phyloP scores from a whole-genome alignment of 2,888 invertebrate genomes.

The Agrilus biguttatus region DNA sequence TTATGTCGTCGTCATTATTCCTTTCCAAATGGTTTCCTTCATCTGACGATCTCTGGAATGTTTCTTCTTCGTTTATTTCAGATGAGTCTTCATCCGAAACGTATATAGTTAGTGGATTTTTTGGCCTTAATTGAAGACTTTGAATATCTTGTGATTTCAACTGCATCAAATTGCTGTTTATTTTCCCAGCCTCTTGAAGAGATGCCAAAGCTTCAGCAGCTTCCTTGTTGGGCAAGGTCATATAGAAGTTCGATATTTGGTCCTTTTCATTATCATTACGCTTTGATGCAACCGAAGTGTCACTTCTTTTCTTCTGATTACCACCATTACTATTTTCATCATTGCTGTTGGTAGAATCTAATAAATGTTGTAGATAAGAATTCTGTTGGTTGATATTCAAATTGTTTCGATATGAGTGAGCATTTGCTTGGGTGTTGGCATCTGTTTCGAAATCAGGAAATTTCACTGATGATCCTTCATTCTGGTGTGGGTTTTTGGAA shows the following conservation, averaged over 20 bases:
- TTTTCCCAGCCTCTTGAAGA: slow-evolving; percentile 40
- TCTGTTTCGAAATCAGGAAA: slow-evolving; percentile 13
- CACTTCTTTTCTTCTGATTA: slow-evolving; percentile 11
- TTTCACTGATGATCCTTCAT: slow-evolving; percentile 12
- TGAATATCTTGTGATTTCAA: slow-evolving; percentile 21
- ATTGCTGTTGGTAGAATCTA: slow-evolving; percentile 9
- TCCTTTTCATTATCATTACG: background rate
- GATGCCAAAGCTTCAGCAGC: slow-evolving; percentile 45
- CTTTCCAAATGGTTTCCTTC: slow-evolving; percentile 13
- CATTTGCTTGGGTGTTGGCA: background rate
- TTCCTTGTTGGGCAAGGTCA: slow-evolving; percentile 46
- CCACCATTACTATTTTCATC: slow-evolving; percentile 9
- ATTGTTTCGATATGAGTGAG: background rate
- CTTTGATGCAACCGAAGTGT: no score
- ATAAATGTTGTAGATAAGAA: no score
- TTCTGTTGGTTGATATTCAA: no score
- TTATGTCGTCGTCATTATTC: slow-evolving; percentile 14
- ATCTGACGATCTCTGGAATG: slow-evolving; percentile 2
- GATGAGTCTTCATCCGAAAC: slow-evolving; percentile 26
- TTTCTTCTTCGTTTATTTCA: slow-evolving; percentile 5
- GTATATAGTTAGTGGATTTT: slow-evolving; percentile 39
- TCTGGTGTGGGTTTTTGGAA: slow-evolving; percentile 11
- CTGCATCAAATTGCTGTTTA: slow-evolving; percentile 28
- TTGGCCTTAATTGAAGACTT: slow-evolving; percentile 26
- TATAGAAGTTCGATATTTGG: slow-evolving; percentile 27